Evolutionary conservation across 2,888 invertebrate genomes (phyloP), one percentile per base, ranked within the genome.

Genomic region (Gibbula magus): DNA sequence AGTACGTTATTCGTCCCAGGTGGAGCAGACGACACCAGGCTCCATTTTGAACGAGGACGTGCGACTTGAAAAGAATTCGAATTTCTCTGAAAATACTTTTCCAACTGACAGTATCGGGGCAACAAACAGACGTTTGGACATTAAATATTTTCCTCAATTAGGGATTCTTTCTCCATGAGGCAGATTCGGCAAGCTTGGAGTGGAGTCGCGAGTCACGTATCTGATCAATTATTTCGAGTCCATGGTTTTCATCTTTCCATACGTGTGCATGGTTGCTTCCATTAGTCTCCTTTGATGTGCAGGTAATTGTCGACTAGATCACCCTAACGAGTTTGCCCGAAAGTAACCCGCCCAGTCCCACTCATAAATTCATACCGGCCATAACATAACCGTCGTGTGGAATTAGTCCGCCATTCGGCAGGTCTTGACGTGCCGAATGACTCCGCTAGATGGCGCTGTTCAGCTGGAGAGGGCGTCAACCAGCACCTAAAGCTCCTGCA

Each of bases 91-190:
- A 29, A 61, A 61, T 61, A 25, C 20, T 29, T 25, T 10, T 25
- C 61, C 16, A 16, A 61, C 25, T 61, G 61, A 61, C 61, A 61
- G 61, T 61, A 61, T 10, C 29, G 61, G 29, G 25, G 29, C 61
- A 29, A 61, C 61, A 61, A 61, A 61, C 29, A 25, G 61, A 29
- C 61, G 74, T 18, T 22, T n/a, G 51, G 51, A 51, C 25, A 74
- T 74, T 51, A 74, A 74, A 39, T 74, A 74, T 74, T 74, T 74
- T 74, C 45, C 74, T 74, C 74, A 74, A 74, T 74, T 74, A 74
- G 51, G 51, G 51, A 74, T 25, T 45, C 74, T 74, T 74, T 51
- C 39, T 29, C 25, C 61, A 61, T 29, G 29, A 29, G 29, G 16
- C 29, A 29, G 16, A 61, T 61, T 61, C 29, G 61, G 16, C 61